Evolutionary conservation across 2,113 vertebrate species (phyloP).

Genomic region (Ceyx melanurus): DNA sequence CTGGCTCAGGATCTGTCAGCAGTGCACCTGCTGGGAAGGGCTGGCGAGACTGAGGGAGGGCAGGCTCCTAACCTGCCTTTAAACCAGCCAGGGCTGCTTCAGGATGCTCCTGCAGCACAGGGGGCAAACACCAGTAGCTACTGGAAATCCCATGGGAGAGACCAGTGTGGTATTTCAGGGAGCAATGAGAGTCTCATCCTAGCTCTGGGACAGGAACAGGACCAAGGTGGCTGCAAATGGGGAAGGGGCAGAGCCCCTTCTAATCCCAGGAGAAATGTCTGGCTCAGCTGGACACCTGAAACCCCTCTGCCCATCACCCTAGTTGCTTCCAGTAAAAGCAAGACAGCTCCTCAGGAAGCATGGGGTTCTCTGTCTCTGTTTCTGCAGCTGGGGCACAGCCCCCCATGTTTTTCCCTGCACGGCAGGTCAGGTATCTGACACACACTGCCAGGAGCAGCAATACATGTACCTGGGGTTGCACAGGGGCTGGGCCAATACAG

Average conservation of each 20-base stretch:
- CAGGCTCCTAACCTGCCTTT: slow-evolving; percentile 28
- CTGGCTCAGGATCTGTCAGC: not conserved
- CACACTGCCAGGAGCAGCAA: not conserved
- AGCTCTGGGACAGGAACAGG: not conserved
- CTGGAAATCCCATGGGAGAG: not conserved
- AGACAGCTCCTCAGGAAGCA: not conserved
- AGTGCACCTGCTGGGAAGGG: not conserved
- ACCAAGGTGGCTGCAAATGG: not conserved
- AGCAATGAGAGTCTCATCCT: accelerated
- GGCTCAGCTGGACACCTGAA: not conserved
- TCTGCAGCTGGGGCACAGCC: not conserved
- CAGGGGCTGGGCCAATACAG: not conserved
- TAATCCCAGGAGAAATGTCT: not conserved
- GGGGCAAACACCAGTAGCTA: not conserved
- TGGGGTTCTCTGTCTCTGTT: not conserved
- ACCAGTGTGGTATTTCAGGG: not conserved
- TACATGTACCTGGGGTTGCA: not conserved
- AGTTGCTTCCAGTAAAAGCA: not conserved
- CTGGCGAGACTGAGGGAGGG: not conserved
- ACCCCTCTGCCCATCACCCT: not conserved
- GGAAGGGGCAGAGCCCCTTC: not conserved
- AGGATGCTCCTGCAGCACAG: not conserved
- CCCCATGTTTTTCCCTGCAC: accelerated
- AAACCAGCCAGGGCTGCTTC: not conserved
- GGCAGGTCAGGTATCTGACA: not conserved